Evolutionary conservation across 2,113 vertebrate genomes (phyloP), one percentile per base, ranked within the genome.

Genomic region (Rhineura floridana): DNA sequence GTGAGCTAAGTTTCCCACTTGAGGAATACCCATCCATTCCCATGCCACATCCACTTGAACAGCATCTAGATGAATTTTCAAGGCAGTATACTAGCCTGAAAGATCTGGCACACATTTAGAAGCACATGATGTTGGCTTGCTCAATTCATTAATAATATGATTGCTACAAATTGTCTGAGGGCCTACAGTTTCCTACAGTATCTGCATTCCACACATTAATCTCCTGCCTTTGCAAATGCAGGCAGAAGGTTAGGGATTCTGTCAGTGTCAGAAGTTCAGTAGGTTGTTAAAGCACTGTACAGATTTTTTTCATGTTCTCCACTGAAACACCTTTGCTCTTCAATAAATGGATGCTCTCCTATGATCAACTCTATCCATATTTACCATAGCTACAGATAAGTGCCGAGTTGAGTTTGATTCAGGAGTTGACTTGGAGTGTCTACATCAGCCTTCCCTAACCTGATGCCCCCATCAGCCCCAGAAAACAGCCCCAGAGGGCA

Each of bases 1-100:
- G 84, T 83, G 75, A 94, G 84, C 1, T 52, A 93, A 93, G 63
- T 73, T 87, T 75, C 76, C 88, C 81, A 44, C 90, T 93, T 87
- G 83, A 77, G 36, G 87, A 81, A 15, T 9, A 5, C 39, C 77
- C 1, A 17, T 87, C 91, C 84, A 55, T 69, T 65, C 70, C 84
- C 69, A 63, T 3, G 81, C 52, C 48, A 69, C 23, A n/a, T 62
- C 73, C 89, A 85, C 19, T 30, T 91, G 77, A 65, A 83, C 52
- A 80, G 84, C 63, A 90, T 83, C 72, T 90, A 89, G 90, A 75
- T 55, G 11, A 84, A 83, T 79, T 88, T 87, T 50, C 52, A 79
- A 69, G 50, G 79, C 81, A 90, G 65, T 39, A 79, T 28, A 52
- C 46, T 73, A 83, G n/a, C 33, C 62, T 81, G 84, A 79, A 89